Base-by-base conservation (phyloP, 2,113 vertebrate species). In the Megaceryle torquata region DNA sequence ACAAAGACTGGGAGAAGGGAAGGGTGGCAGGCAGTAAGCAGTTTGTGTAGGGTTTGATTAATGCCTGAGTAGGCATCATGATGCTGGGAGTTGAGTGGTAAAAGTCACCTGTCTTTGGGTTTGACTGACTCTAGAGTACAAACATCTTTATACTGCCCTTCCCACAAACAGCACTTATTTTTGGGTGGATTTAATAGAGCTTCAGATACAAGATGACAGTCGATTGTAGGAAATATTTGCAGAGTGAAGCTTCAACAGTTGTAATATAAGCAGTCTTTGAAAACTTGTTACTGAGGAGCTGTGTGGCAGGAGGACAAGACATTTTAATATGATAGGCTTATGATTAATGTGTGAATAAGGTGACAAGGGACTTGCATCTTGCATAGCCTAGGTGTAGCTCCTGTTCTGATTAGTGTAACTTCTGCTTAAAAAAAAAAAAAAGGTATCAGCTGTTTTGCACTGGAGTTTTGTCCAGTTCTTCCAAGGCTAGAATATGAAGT, bases 241-340 rank as follows among this genome's bases (percentile, higher is more conserved):
- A 8, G 11, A 44, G 41, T 2, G 2, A 41, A 37, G 2, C 46
- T 64, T 78, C 19, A 70, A 10, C 61, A 44, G 20, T 21, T 93
- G 21, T 12, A 44, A 43, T 35, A 41, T 5, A 51, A 89, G 28
- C 20, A n/a, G 12, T 26, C 3, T 89, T 68, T 46, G 60, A 35
- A 85, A 25, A 31, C 7, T 48, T 72, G 41, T 69, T 77, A 17
- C 26, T 10, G 41, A 51, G 24, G 33, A 22, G n/a, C 41, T 1
- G 1, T 8, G 17, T 83, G 80, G 7, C 37, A 56, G 61, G 28
- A 71, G 77, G 41, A 29, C 0, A 0, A 0, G 3, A 35, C 0
- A 1, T 54, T 71, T 89, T 35, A 14, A 21, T 51, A 3, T 3
- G 11, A 6, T 16, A 44, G 39, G 19, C 6, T 79, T 87, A 5